A percentile compares a stretch with the other conserved stretches of the same genome.
phyloP scores from a whole-genome alignment of 2,888 invertebrate genomes.

The Pseudococcus jackbeardsleyi region DNA sequence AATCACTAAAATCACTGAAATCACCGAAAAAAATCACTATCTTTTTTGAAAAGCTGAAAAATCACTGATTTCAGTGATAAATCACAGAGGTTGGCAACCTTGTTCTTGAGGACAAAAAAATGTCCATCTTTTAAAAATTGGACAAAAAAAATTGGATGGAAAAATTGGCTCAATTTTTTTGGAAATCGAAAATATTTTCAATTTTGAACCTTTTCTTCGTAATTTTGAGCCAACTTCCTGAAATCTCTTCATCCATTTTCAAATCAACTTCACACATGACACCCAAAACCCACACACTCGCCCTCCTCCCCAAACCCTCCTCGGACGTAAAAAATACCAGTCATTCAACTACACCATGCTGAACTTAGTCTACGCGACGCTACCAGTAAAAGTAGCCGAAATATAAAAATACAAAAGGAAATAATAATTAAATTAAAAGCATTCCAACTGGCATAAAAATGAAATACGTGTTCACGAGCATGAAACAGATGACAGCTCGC shows the following conservation, averaged over 20 bases:
- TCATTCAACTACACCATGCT: conserved; percentile 15
- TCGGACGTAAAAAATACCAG: not conserved
- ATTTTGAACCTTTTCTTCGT: too few relatives aligned
- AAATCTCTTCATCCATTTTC: not conserved
- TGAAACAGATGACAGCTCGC: conserved; percentile 51
- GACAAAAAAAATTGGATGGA: too few relatives aligned
- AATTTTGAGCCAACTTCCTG: not conserved
- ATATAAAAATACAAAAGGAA: conserved; percentile 42
- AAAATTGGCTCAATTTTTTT: too few relatives aligned
- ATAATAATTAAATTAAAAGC: conserved; percentile 56
- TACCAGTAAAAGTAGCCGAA: conserved; percentile 6
- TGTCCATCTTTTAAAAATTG: too few relatives aligned
- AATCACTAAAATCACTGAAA: too few relatives aligned
- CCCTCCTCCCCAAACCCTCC: not conserved
- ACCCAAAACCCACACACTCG: not conserved
- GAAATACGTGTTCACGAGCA: conserved; percentile 51
- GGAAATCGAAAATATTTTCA: too few relatives aligned
- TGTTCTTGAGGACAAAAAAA: too few relatives aligned
- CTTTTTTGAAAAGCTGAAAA: too few relatives aligned
- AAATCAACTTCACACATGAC: not conserved
- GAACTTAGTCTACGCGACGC: not conserved
- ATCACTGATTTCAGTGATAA: too few relatives aligned
- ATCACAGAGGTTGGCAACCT: too few relatives aligned
- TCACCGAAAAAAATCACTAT: too few relatives aligned
- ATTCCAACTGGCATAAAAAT: conserved; percentile 52